These are phyloP conservation scores for Protonibea diacanthus DNA, from an alignment of 2,797 vertebrate species.

Conservation along the genomic window DNA sequence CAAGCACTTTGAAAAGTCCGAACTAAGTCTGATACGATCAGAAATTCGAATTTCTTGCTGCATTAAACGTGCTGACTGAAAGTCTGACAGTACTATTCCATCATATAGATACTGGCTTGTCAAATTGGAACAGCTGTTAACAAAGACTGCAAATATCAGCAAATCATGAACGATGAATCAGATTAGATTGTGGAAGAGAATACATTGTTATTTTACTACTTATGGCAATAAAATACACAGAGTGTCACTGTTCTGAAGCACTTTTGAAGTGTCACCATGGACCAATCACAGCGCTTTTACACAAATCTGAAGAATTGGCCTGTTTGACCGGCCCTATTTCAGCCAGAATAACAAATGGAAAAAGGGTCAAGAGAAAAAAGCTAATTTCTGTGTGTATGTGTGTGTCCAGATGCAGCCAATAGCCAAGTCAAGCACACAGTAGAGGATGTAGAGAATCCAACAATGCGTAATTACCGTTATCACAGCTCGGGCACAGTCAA, in stretches of 20 bases:
- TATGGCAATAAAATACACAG: slow-evolving; percentile 3
- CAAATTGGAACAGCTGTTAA: too few species aligned
- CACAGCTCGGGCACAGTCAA: slow-evolving; percentile 29
- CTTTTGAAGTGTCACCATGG: slow-evolving; percentile 19
- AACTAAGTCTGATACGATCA: too few species aligned
- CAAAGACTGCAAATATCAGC: neutral
- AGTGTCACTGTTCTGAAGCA: slow-evolving; percentile 9
- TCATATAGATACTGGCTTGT: too few species aligned
- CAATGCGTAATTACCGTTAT: slow-evolving; percentile 62
- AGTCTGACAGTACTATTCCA: too few species aligned
- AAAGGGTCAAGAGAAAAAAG: neutral
- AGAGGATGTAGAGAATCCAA: slow-evolving; percentile 31
- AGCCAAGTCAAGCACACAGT: slow-evolving; percentile 27
- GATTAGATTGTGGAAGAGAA: neutral
- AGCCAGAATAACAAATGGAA: neutral
- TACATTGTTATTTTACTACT: neutral
- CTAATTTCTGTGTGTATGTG: slow-evolving; percentile 13
- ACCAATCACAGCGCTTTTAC: slow-evolving; percentile 12
- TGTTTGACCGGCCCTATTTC: slow-evolving; percentile 10
- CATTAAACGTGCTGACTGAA: too few species aligned
- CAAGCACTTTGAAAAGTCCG: too few species aligned
- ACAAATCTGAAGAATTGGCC: slow-evolving; percentile 15
- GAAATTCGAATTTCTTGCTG: too few species aligned
- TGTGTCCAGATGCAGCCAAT: slow-evolving; percentile 36
- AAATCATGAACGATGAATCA: neutral